These are phyloP conservation scores for Helogale parvula DNA, from an alignment of 2,113 vertebrate species.

Conservation along the genomic window DNA sequence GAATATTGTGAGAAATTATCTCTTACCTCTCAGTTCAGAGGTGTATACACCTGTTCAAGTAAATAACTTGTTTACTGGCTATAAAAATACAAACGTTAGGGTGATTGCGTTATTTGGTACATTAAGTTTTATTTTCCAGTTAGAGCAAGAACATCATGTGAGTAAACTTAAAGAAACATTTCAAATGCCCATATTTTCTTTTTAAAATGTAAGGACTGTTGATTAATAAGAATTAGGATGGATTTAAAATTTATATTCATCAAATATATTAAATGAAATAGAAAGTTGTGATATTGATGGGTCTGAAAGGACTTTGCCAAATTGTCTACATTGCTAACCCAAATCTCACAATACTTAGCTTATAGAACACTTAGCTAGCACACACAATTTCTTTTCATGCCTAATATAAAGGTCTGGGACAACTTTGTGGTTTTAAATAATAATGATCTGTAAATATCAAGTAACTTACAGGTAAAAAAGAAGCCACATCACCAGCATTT, in stretches of 20 bases:
- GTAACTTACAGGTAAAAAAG: not conserved
- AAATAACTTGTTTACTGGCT: not conserved
- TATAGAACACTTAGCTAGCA: not conserved
- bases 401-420: not conserved
- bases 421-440: constrained; percentile 8
- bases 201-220: not conserved
- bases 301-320: not conserved
- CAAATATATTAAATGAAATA: constrained; percentile 29
- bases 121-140: not conserved
- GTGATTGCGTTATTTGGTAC: not conserved
- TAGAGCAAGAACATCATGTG: not conserved
- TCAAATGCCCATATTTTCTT: not conserved
- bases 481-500: not conserved
- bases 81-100: not conserved
- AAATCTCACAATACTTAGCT: not conserved
- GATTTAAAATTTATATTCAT: not conserved
- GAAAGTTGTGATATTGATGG: not conserved
- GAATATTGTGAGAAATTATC: not conserved
- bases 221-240: not conserved
- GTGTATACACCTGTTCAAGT: not conserved
- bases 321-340: not conserved
- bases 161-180: not conserved
- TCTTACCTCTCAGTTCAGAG: not conserved
- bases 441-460: constrained; percentile 9
- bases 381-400: not conserved